phyloP scores from a whole-genome alignment of 2,888 invertebrate species.

The Eristalis arbustorum region DNA sequence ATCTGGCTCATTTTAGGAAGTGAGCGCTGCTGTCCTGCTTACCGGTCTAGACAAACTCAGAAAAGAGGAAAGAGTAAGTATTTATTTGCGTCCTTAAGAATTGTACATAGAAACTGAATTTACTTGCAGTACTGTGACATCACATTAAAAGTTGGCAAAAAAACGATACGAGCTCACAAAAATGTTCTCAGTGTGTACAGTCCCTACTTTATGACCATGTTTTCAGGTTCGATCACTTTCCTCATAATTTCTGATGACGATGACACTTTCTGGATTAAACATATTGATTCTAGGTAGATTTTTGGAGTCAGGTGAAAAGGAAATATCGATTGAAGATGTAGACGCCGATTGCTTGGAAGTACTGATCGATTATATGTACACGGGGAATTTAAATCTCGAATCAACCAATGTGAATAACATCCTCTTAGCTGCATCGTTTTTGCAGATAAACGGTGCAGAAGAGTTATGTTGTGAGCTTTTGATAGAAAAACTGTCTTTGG shows the following conservation, averaged over 20 bases:
- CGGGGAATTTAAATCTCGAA: constrained; percentile 71
- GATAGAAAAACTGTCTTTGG: constrained; percentile 69
- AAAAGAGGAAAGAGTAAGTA: no score
- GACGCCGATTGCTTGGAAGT: constrained; percentile 71
- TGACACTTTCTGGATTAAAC: not conserved
- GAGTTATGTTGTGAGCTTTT: constrained; percentile 72
- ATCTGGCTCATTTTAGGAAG: no score
- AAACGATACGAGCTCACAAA: constrained; percentile 72
- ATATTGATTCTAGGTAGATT: constrained; percentile 70
- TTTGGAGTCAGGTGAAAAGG: constrained; percentile 72
- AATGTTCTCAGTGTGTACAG: constrained; percentile 74
- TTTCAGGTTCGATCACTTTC: constrained; percentile 68
- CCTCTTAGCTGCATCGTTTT: constrained; percentile 72
- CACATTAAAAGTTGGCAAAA: constrained; percentile 64
- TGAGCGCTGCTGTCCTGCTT: no score
- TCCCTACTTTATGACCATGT: constrained; percentile 74
- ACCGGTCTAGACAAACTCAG: no score
- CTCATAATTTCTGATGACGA: not conserved
- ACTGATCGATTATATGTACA: constrained; percentile 74
- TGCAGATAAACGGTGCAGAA: constrained; percentile 73
- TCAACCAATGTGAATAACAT: constrained; percentile 72
- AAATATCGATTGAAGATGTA: constrained; percentile 72
- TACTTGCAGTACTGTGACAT: constrained; percentile 73
- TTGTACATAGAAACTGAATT: not conserved
- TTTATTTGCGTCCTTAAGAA: not conserved